A percentile compares a stretch with the other conserved stretches of the same genome.
Conservation (phyloP, 2,797 vertebrate genomes). For the Oreonectes daqikongensis region DNA sequence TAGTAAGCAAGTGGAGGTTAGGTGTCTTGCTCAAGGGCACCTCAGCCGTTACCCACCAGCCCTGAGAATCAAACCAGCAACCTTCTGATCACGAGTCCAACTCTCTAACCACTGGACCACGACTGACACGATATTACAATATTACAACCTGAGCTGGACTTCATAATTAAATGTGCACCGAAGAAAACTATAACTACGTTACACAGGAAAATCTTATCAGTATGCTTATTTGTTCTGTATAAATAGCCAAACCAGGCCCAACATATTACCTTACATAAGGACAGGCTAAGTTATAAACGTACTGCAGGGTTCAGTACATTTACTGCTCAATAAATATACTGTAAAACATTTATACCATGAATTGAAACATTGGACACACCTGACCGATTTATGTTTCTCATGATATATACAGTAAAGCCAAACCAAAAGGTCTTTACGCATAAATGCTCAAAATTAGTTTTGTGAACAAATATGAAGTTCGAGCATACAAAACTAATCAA, state of each 20-base stretch:
- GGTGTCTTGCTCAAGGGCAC: too few species aligned
- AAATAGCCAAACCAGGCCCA: constrained; percentile 32
- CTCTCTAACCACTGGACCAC: too few species aligned
- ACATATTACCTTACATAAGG: constrained; percentile 45
- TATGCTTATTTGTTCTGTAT: constrained; percentile 50
- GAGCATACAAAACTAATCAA: neutral
- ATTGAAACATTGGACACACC: constrained; percentile 38
- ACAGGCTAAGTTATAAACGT: constrained; percentile 43
- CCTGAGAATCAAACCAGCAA: too few species aligned
- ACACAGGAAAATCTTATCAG: constrained; percentile 45
- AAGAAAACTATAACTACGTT: constrained; percentile 27
- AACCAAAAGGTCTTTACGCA: neutral
- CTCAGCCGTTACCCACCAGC: too few species aligned
- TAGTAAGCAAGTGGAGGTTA: too few species aligned
- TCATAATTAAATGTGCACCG: neutral
- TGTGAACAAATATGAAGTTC: neutral
- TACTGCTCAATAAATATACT: constrained; percentile 63
- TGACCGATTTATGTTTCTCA: constrained; percentile 5
- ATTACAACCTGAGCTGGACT: constrained; percentile 21
- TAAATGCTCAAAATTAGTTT: constrained; percentile 10
- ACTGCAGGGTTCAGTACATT: constrained; percentile 55
- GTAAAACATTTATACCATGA: constrained; percentile 66
- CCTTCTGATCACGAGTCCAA: too few species aligned
- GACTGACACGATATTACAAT: too few species aligned
- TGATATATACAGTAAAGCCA: neutral